Evolutionary conservation across 2,888 invertebrate genomes (phyloP).

Genomic region (Brenthis ino): DNA sequence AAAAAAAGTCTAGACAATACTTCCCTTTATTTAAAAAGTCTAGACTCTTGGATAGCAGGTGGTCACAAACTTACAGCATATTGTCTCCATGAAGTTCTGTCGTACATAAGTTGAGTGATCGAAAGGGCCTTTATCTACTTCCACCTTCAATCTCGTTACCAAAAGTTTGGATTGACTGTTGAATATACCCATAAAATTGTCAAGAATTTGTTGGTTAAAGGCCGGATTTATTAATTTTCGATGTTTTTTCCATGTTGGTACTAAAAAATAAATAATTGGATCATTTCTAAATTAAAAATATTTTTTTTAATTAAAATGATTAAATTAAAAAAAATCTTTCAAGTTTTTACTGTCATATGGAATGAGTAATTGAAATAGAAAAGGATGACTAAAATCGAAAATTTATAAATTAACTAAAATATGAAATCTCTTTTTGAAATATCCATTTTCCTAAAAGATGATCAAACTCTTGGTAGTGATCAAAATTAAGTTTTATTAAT

Average conservation of each 20-base stretch:
- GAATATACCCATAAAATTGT: constrained; percentile 48
- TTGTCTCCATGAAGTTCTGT: constrained; percentile 47
- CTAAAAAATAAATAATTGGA: constrained; percentile 40
- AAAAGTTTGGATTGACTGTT: constrained; percentile 48
- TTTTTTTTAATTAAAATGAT: background rate
- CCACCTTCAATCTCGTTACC: constrained; percentile 39
- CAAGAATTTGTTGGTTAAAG: constrained; percentile 49
- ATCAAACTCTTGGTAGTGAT: too few relatives aligned
- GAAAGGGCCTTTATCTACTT: constrained; percentile 47
- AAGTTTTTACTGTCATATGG: background rate
- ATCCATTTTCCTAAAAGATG: too few relatives aligned
- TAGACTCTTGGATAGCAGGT: background rate
- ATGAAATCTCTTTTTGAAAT: too few relatives aligned
- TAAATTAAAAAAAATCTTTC: background rate
- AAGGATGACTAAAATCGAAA: too few relatives aligned
- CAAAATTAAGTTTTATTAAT: too few relatives aligned
- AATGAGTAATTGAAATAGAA: too few relatives aligned
- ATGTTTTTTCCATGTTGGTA: constrained; percentile 52
- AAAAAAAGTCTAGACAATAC: background rate
- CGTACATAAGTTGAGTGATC: constrained; percentile 46
- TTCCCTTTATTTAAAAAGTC: background rate
- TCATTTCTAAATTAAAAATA: background rate
- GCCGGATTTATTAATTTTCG: constrained; percentile 53
- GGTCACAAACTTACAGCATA: constrained; percentile 48
- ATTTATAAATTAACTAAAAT: too few relatives aligned